Evolutionary conservation across 2,113 vertebrate genomes (phyloP), one percentile per base, ranked within the genome.

Genomic region (Ceyx melanurus): DNA sequence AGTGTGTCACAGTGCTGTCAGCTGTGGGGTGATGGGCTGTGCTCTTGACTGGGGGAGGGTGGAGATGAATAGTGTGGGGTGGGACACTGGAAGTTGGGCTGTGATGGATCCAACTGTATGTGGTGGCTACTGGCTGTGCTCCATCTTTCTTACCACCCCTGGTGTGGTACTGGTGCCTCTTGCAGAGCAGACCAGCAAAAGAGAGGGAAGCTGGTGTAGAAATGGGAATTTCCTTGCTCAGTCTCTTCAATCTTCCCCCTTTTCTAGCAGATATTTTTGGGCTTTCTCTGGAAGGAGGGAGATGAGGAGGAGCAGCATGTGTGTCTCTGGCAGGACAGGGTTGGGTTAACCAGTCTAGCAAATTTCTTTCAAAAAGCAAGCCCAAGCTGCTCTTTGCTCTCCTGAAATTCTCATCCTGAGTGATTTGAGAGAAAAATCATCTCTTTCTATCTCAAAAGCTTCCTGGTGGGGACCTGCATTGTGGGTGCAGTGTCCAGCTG

Each of bases 401-500:
- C 28, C 29, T 37, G 25, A 72, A 76, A n/a, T 76, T 43, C 29
- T 83, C 19, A 57, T 82, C 40, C 28, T 64, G n/a, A 53, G 6
- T 46, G 23, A 56, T 48, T 65, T 31, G 48, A 72, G 79, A 51
- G 75, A 37, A 56, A 85, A 58, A 28, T n/a, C 12, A 21, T 5
- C 31, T 76, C 19, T 56, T 70, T 31, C 15, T 26, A 48, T 54
- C 71, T 71, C 19, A 10, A 17, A 74, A 87, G 23, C 37, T 23
- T 42, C 13, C 17, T 6, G 13, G 5, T n/a, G n/a, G 26, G 40
- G 43, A 23, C 26, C 40, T 18, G 13, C 6, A 2, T 31, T 45
- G 16, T 4, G 9, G 20, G 11, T 29, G 19, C 42, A 4, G 21
- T 9, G n/a, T 23, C 46, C 0, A 0, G 35, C 28, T 45, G 68